Evolutionary conservation across 2,888 invertebrate genomes (phyloP).

Genomic region (Drosophila greeni): DNA sequence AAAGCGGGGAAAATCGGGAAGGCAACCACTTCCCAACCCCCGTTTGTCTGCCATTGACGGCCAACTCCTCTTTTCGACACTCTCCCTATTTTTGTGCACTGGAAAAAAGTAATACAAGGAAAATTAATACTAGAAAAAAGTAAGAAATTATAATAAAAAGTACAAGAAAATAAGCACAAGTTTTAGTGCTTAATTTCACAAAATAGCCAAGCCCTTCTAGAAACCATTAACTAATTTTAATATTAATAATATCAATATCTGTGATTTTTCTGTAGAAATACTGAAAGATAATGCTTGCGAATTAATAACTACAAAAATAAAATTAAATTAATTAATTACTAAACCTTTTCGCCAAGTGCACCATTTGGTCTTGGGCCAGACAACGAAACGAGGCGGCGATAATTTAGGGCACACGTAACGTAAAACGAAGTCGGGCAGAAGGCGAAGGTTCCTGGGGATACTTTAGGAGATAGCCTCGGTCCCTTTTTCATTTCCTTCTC

Average conservation of each 20-base stretch:
- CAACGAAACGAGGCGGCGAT: conserved; percentile 51
- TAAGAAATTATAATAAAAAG: background rate
- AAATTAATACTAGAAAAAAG: background rate
- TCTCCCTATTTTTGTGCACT: conserved; percentile 14
- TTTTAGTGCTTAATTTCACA: too few species aligned
- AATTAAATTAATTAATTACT: background rate
- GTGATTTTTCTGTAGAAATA: background rate
- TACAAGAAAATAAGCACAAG: background rate
- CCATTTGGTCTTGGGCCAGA: conserved; percentile 48
- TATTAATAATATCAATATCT: too few species aligned
- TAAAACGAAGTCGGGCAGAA: conserved; percentile 22
- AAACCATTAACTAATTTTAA: too few species aligned
- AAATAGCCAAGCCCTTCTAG: background rate
- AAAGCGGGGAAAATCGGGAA: background rate
- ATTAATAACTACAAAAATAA: background rate
- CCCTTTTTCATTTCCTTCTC: conserved; percentile 38
- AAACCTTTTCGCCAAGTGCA: background rate
- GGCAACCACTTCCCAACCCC: conserved; percentile 10
- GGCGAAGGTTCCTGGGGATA: conserved; percentile 19
- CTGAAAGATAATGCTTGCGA: background rate
- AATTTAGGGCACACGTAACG: conserved; percentile 54
- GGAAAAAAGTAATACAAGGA: background rate
- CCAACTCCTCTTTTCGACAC: conserved; percentile 11
- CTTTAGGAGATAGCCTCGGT: conserved; percentile 14
- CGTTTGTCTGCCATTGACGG: conserved; percentile 64